Evolutionary conservation across 2,888 invertebrate genomes (phyloP).

Genomic region (Erynnis tages): DNA sequence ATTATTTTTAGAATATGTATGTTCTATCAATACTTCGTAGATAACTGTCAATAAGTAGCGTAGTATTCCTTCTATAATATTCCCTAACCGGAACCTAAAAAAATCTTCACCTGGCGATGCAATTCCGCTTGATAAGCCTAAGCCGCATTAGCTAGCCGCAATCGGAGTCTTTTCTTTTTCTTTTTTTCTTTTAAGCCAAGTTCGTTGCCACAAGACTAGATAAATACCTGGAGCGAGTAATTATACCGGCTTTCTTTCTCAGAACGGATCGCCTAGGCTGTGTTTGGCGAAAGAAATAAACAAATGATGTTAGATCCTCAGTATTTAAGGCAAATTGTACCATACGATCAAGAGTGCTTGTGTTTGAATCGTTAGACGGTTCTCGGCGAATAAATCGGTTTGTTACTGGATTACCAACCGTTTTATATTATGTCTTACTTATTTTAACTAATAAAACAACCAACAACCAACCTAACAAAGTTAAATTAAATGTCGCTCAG

Average conservation of each 20-base stretch:
- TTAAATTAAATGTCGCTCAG: no score
- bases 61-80: no score
- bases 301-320: background rate
- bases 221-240: slow-evolving; percentile 14
- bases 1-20: background rate
- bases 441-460: no score
- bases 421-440: no score
- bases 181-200: slow-evolving; percentile 1
- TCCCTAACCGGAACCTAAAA: no score
- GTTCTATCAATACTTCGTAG: no score
- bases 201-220: slow-evolving; percentile 13
- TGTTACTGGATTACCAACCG: no score
- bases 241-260: slow-evolving; percentile 23
- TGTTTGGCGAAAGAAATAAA: slow-evolving; percentile 14
- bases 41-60: no score
- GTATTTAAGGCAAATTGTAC: background rate
- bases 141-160: slow-evolving; percentile 4
- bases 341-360: no score
- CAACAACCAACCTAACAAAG: no score
- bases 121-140: background rate
- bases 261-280: slow-evolving; percentile 2
- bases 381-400: no score
- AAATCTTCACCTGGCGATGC: background rate
- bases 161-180: slow-evolving; percentile 1
- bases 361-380: no score